phyloP scores from a whole-genome alignment of 2,888 invertebrate species.

The Aquatica leii region DNA sequence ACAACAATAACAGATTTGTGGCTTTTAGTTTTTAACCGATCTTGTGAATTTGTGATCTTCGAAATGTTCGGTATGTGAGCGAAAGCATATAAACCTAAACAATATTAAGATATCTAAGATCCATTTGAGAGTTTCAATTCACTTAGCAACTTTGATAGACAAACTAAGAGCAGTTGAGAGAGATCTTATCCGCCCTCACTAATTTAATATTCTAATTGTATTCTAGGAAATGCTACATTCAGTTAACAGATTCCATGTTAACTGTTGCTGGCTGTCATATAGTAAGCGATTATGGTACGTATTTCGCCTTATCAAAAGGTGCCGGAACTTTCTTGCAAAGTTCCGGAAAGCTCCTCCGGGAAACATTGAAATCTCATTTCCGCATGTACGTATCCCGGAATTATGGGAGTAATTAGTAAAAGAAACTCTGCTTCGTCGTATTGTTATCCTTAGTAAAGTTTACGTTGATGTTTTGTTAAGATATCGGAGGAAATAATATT shows the following conservation, averaged over 20 bases:
- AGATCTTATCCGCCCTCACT: slow-evolving; percentile 57
- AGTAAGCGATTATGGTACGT: slow-evolving; percentile 48
- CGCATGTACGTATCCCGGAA: slow-evolving; percentile 53
- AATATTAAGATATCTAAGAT: slow-evolving; percentile 57
- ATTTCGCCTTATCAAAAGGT: slow-evolving; percentile 34
- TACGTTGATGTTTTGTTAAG: slow-evolving; percentile 16
- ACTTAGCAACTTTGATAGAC: slow-evolving; percentile 53
- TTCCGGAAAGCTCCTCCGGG: slow-evolving; percentile 59
- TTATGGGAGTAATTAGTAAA: slow-evolving; percentile 56
- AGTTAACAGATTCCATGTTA: slow-evolving; percentile 62
- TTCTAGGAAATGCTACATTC: slow-evolving; percentile 61
- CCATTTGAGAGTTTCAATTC: slow-evolving; percentile 54
- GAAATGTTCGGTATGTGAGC: too few species aligned
- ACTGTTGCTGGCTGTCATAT: slow-evolving; percentile 53
- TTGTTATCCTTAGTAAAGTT: slow-evolving; percentile 30
- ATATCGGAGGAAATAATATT: slow-evolving; percentile 6
- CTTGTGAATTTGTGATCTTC: too few species aligned
- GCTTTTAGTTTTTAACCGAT: too few species aligned
- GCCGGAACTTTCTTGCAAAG: slow-evolving; percentile 36
- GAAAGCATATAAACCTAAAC: slow-evolving; percentile 43
- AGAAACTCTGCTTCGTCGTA: slow-evolving; percentile 49
- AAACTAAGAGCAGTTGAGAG: slow-evolving; percentile 50
- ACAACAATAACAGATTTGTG: too few species aligned
- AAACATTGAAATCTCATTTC: slow-evolving; percentile 63
- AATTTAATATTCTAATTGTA: slow-evolving; percentile 64